Conservation (phyloP, 2,113 vertebrate species). For the Catharus minimus region DNA sequence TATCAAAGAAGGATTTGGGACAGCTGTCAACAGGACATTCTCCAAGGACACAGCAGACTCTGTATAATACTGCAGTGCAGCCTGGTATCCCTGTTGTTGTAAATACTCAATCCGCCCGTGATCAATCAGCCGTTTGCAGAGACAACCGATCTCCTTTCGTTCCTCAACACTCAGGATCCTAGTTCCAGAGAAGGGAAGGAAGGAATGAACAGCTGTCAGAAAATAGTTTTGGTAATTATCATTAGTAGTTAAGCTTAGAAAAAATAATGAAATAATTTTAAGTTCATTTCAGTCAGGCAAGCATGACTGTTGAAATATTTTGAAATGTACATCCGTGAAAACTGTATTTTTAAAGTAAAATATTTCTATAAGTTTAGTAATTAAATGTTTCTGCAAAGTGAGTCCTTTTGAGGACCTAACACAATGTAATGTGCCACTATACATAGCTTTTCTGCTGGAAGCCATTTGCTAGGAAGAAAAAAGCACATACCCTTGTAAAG, state of each 20-base stretch:
- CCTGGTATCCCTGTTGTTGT: constrained; percentile 75
- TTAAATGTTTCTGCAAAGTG: background rate
- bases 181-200: constrained; percentile 1
- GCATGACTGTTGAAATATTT: background rate
- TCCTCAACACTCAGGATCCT: constrained; percentile 81
- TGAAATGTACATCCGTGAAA: background rate
- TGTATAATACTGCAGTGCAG: constrained; percentile 79
- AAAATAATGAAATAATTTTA: background rate
- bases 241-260: background rate
- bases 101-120: constrained; percentile 86
- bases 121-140: constrained; percentile 91
- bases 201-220: background rate
- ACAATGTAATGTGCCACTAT: background rate
- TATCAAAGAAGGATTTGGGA: constrained; percentile 63
- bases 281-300: background rate
- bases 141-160: constrained; percentile 81
- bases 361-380: background rate
- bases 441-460: background rate
- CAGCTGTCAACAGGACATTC: constrained; percentile 90
- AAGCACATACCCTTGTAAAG: constrained; percentile 73
- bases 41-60: constrained; percentile 85
- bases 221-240: background rate
- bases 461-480: background rate
- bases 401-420: background rate
- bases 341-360: background rate